These are phyloP conservation scores for Drosophila kanekoi DNA, from an alignment of 2,888 invertebrate species.

Conservation along the genomic window DNA sequence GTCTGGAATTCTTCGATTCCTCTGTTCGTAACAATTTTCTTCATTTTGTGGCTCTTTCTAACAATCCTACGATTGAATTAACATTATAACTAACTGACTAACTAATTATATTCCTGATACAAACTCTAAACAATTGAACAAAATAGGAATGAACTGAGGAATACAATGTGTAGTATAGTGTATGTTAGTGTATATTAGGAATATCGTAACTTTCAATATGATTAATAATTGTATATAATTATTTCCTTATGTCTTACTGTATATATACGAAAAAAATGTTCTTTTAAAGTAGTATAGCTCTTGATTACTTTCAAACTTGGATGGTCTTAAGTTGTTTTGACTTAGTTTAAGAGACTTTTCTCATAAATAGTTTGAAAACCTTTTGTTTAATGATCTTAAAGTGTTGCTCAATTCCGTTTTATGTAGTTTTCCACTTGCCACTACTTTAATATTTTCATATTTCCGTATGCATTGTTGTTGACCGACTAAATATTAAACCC, in stretches of 20 bases:
- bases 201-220: too few species aligned
- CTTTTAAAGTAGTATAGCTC: neutral
- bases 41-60: constrained; percentile 3
- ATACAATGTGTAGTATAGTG: too few species aligned
- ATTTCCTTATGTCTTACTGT: neutral
- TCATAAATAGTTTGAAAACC: constrained; percentile 1
- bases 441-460: neutral
- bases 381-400: neutral
- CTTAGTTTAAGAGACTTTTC: neutral
- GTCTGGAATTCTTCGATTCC: neutral
- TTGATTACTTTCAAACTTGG: neutral
- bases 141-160: too few species aligned
- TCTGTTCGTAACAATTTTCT: neutral
- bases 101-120: neutral
- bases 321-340: neutral
- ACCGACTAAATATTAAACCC: too few species aligned
- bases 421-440: neutral
- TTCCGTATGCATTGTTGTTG: neutral
- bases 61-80: constrained; percentile 12
- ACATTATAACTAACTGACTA: too few species aligned
- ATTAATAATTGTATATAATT: neutral
- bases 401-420: neutral
- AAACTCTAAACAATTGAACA: neutral
- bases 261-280: neutral
- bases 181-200: too few species aligned